Evolutionary conservation across 2,113 vertebrate species (phyloP).

Genomic region (Mobula birostris): DNA sequence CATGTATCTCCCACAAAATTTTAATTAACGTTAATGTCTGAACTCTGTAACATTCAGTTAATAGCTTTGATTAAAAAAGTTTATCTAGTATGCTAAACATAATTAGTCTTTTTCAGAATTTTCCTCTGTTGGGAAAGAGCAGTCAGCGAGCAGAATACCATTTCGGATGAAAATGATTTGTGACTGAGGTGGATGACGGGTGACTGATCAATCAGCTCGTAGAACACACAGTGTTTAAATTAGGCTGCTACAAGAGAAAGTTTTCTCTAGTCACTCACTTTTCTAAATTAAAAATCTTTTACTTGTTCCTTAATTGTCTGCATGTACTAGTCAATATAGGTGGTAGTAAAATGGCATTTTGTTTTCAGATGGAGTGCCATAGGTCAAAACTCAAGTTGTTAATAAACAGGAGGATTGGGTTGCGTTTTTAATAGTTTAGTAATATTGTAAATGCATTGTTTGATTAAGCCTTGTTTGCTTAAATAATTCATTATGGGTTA

Average conservation of each 20-base stretch:
- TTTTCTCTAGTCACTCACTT: neutral
- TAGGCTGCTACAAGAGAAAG: neutral
- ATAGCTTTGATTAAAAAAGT: slow-evolving; percentile 41
- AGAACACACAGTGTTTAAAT: neutral
- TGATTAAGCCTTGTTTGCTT: too few relatives aligned
- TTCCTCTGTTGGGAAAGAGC: neutral
- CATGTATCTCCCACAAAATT: slow-evolving; percentile 45
- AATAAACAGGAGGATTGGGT: neutral
- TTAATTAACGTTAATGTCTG: slow-evolving; percentile 47
- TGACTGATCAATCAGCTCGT: neutral
- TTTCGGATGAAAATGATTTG: neutral
- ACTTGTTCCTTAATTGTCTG: neutral
- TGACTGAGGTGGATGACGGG: slow-evolving; percentile 1
- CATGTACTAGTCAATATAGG: neutral
- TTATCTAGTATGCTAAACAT: slow-evolving; percentile 40
- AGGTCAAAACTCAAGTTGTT: neutral
- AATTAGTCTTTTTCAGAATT: slow-evolving; percentile 38
- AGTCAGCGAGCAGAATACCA: slow-evolving; percentile 9
- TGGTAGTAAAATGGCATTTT: neutral
- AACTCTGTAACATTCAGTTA: slow-evolving; percentile 44
- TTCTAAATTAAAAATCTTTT: neutral
- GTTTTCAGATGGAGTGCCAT: neutral
- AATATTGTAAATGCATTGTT: too few relatives aligned
- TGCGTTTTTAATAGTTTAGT: too few relatives aligned
- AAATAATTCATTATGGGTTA: too few relatives aligned